These are phyloP conservation scores for Boleophthalmus pectinirostris DNA, from an alignment of 2,113 vertebrate species.

Conservation along the genomic window DNA sequence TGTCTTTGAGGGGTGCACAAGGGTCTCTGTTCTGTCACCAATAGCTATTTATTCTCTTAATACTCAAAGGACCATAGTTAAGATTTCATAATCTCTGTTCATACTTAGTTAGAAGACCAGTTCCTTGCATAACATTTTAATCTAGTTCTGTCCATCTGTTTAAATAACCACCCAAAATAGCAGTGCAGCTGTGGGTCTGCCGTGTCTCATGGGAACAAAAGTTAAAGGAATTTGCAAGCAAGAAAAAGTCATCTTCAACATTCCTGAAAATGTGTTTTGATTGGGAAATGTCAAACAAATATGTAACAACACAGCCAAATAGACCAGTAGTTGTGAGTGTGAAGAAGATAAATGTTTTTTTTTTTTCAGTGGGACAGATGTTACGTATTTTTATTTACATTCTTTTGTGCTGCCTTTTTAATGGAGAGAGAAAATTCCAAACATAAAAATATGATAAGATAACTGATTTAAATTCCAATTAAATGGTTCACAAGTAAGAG, in stretches of 20 bases:
- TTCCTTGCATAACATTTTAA: neutral
- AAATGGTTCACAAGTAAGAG: too few species aligned
- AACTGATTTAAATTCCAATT: too few species aligned
- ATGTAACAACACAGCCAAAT: neutral
- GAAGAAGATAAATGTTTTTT: neutral
- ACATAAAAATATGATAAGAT: too few species aligned
- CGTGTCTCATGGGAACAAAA: neutral
- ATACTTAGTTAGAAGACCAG: neutral
- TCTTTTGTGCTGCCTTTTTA: too few species aligned
- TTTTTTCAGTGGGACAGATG: too few species aligned
- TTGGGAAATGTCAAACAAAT: neutral
- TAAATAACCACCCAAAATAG: neutral
- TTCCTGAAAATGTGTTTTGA: constrained; percentile 1
- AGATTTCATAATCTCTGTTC: neutral
- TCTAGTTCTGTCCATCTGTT: neutral
- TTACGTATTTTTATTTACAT: too few species aligned
- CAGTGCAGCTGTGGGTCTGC: constrained; percentile 1
- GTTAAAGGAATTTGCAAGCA: neutral
- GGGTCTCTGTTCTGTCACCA: neutral
- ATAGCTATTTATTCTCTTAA: neutral
- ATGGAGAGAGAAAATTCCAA: too few species aligned
- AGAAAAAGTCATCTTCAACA: neutral
- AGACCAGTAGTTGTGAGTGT: neutral
- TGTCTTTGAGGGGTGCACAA: neutral
- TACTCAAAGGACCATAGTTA: neutral